Percentiles rank a stretch among this genome's conserved stretches.
These are phyloP conservation scores for Lethrus apterus DNA, from an alignment of 1,140 invertebrate species.

Conservation along the genomic window DNA sequence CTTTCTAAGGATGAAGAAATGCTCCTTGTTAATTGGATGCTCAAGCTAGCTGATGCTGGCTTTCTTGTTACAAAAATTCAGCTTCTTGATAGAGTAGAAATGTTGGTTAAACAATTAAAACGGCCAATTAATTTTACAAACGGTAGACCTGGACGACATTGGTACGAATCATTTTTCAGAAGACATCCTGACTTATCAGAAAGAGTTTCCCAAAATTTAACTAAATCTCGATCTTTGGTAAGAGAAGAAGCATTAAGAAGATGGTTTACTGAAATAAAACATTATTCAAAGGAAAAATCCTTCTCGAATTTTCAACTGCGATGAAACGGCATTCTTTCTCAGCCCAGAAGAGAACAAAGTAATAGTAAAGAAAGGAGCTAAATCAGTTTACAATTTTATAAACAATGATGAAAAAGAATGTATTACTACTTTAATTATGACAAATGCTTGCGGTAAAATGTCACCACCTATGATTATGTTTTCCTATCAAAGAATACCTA, in stretches of 20 bases:
- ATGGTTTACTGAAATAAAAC: slow-evolving; percentile 28
- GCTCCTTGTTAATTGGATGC: slow-evolving; percentile 33
- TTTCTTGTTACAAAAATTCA: slow-evolving; percentile 36
- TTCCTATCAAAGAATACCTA: slow-evolving; percentile 10
- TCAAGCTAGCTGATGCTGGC: slow-evolving; percentile 33
- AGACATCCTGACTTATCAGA: slow-evolving; percentile 26
- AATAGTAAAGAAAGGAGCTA: slow-evolving; percentile 5
- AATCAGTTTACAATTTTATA: slow-evolving; percentile 8
- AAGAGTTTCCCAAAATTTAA: slow-evolving; percentile 31
- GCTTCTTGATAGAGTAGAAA: slow-evolving; percentile 37
- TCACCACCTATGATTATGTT: slow-evolving; percentile 1
- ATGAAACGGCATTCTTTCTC: slow-evolving; percentile 22
- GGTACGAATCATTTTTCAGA: slow-evolving; percentile 29
- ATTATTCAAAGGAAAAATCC: slow-evolving; percentile 22
- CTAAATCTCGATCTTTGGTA: slow-evolving; percentile 21
- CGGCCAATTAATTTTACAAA: slow-evolving; percentile 31
- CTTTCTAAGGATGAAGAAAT: slow-evolving; percentile 32
- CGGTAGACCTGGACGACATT: slow-evolving; percentile 27
- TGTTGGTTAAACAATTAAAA: slow-evolving; percentile 31
- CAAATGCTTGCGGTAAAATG: too few species aligned
- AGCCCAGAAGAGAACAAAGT: slow-evolving; percentile 12
- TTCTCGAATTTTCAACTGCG: slow-evolving; percentile 20
- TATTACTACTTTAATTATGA: not conserved
- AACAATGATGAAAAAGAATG: not conserved
- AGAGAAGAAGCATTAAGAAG: slow-evolving; percentile 12